phyloP scores from a whole-genome alignment of 2,113 vertebrate genomes.

The Enhydra lutris region DNA sequence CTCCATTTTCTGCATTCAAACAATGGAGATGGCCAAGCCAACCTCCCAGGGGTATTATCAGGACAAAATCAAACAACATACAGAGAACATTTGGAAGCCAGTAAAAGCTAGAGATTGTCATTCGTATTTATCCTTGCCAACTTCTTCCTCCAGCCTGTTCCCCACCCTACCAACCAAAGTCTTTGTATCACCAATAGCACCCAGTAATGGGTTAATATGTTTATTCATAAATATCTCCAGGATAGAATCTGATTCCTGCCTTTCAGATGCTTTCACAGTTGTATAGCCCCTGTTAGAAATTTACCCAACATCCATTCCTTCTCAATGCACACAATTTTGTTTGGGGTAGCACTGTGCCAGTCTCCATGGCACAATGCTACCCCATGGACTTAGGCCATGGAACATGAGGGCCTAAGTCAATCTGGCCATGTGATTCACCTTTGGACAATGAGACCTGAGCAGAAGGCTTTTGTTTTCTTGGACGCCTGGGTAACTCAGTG shows the following conservation, averaged over 20 bases:
- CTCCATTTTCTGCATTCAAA: not conserved
- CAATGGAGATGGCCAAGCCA: not conserved
- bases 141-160: not conserved
- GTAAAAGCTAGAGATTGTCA: not conserved
- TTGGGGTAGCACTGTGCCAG: not conserved
- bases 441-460: not conserved
- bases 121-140: not conserved
- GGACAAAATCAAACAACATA: not conserved
- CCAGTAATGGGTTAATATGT: not conserved
- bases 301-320: not conserved
- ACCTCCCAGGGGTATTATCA: not conserved
- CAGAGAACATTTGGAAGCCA: not conserved
- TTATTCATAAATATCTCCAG: not conserved
- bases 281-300: not conserved
- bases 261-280: not conserved
- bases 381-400: not conserved
- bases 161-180: not conserved
- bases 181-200: not conserved
- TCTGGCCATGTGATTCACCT: not conserved
- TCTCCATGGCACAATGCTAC: not conserved
- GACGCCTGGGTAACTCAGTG: no score
- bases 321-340: not conserved
- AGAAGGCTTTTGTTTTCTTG: not conserved
- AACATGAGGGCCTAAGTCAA: not conserved
- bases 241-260: not conserved